Conservation (phyloP, 2,797 vertebrate species). For the Enteromius thamalakanensis region DNA sequence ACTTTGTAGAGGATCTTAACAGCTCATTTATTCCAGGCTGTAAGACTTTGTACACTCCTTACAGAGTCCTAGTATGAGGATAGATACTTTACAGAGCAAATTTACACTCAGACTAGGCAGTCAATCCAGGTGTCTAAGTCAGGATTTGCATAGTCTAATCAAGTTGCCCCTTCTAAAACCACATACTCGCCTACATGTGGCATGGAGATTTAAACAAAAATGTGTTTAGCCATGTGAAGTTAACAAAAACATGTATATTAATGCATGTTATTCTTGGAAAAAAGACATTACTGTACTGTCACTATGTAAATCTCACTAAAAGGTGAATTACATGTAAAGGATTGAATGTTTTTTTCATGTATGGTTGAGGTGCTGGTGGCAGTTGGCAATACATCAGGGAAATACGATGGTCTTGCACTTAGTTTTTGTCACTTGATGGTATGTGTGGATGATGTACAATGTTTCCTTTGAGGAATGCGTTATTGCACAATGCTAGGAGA, state of each 20-base stretch:
- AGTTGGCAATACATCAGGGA: slow-evolving; percentile 54
- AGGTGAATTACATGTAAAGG: slow-evolving; percentile 15
- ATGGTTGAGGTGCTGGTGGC: slow-evolving; percentile 41
- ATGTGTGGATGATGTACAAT: slow-evolving; percentile 55
- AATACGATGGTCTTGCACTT: slow-evolving; percentile 48
- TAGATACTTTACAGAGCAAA: not conserved
- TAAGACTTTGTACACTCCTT: slow-evolving; percentile 8
- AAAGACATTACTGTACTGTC: not conserved
- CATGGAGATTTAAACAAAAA: not conserved
- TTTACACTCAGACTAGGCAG: slow-evolving; percentile 1
- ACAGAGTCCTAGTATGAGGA: not conserved
- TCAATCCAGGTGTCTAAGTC: slow-evolving; percentile 11
- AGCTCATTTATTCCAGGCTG: slow-evolving; percentile 8
- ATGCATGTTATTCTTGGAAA: not conserved
- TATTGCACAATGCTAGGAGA: slow-evolving; percentile 59
- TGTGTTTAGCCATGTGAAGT: not conserved
- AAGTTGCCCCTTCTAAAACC: slow-evolving; percentile 19
- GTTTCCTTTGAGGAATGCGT: slow-evolving; percentile 42
- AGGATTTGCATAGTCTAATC: slow-evolving; percentile 35
- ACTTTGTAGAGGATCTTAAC: slow-evolving; percentile 25
- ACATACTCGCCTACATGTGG: not conserved
- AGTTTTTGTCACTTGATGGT: slow-evolving; percentile 48
- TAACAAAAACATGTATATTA: slow-evolving; percentile 13
- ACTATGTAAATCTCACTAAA: slow-evolving; percentile 8
- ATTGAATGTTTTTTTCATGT: slow-evolving; percentile 36